Evolutionary conservation across 2,797 vertebrate species (phyloP).

Genomic region (Macroramphosus scolopax): DNA sequence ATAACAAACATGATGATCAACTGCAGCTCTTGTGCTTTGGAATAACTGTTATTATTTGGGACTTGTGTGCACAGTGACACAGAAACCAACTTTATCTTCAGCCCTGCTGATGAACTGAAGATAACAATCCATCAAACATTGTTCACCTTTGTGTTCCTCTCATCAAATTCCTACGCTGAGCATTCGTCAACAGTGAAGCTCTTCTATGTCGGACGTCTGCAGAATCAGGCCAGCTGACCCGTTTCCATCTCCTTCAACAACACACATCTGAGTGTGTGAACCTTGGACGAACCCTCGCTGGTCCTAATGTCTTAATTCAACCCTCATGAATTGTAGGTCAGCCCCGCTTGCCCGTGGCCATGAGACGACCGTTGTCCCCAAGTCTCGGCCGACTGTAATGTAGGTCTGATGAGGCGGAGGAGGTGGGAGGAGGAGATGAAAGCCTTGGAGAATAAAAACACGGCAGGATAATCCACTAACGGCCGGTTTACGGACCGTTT

Average conservation of each 20-base stretch:
- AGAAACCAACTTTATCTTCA: no score
- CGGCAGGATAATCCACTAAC: slow-evolving; percentile 57
- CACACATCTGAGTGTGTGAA: slow-evolving; percentile 14
- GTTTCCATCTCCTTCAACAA: no score
- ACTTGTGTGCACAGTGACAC: no score
- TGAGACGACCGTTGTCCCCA: slow-evolving; percentile 30
- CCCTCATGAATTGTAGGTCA: slow-evolving; percentile 40
- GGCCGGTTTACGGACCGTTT: slow-evolving; percentile 22
- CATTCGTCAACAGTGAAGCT: no score
- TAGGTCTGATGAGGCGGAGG: slow-evolving; percentile 30
- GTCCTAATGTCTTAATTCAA: slow-evolving; percentile 1
- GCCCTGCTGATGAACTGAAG: no score
- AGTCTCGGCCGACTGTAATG: slow-evolving; percentile 27
- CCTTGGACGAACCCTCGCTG: slow-evolving; percentile 17
- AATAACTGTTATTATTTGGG: no score
- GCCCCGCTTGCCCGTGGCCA: slow-evolving; percentile 34
- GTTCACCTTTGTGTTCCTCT: no score
- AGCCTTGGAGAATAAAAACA: slow-evolving; percentile 53
- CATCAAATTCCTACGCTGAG: no score
- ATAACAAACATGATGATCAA: no score
- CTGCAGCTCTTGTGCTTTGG: no score
- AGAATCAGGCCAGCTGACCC: slow-evolving; percentile 12
- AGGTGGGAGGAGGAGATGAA: slow-evolving; percentile 49
- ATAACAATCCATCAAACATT: no score
- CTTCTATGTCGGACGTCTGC: no score